Conservation (phyloP, 2,888 invertebrate genomes). For the Hololepta plana region DNA sequence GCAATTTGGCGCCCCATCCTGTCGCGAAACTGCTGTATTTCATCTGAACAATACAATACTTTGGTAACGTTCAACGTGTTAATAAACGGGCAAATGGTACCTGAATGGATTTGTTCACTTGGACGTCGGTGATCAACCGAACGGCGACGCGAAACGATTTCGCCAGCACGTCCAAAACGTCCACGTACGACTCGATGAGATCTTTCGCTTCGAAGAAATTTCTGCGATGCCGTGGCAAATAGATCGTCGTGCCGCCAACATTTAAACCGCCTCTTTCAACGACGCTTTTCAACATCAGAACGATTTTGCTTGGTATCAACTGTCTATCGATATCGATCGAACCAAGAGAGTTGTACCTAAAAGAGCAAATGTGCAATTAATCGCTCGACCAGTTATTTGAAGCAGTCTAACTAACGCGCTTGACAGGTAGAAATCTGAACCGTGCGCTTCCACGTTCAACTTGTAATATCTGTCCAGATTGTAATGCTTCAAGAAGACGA, state of each 20-base stretch:
- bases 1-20: conserved; percentile 38
- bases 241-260: conserved; percentile 40
- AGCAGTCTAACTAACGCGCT: conserved; percentile 32
- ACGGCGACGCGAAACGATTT: conserved; percentile 35
- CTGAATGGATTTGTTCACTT: conserved; percentile 37
- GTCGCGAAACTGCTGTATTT: conserved; percentile 36
- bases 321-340: conserved; percentile 11
- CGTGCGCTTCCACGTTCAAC: conserved; percentile 40
- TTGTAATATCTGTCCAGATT: conserved; percentile 42
- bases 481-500: conserved; percentile 40
- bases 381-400: not conserved
- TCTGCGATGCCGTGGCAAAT: conserved; percentile 28
- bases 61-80: conserved; percentile 2
- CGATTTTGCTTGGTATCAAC: conserved; percentile 6
- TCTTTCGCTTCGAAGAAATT: conserved; percentile 34
- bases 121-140: conserved; percentile 33
- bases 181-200: conserved; percentile 31
- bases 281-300: conserved; percentile 10
- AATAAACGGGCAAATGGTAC: conserved; percentile 18
- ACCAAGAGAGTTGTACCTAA: conserved; percentile 10
- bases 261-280: conserved; percentile 31
- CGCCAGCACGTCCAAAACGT: conserved; percentile 38
- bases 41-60: conserved; percentile 35
- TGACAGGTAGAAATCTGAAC: conserved; percentile 42
- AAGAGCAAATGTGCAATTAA: not conserved